phyloP scores from a whole-genome alignment of 2,113 vertebrate species.

The Aleadryas rufinucha region DNA sequence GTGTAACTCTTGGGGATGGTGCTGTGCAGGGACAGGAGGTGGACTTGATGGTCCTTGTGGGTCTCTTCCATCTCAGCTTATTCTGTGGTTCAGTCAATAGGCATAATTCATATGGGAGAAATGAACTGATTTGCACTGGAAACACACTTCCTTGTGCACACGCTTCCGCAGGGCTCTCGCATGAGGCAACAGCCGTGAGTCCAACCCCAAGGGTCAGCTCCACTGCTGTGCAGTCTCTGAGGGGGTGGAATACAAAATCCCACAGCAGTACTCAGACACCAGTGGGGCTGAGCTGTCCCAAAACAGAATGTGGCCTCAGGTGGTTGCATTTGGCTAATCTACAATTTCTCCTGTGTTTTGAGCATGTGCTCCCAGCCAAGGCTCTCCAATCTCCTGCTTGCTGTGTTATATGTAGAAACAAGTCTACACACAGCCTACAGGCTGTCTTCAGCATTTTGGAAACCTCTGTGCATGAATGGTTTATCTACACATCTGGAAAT shows the following conservation, averaged over 20 bases:
- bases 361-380: neutral
- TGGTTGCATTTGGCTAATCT: neutral
- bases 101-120: neutral
- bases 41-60: neutral
- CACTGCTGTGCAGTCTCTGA: neutral
- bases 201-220: neutral
- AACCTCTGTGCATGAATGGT: neutral
- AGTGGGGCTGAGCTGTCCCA: neutral
- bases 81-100: neutral
- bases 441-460: neutral
- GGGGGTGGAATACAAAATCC: neutral
- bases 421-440: neutral
- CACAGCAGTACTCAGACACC: neutral
- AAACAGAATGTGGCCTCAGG: neutral
- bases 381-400: neutral
- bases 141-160: accelerated
- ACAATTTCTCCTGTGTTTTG: neutral
- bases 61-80: neutral
- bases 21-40: neutral
- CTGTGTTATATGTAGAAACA: neutral
- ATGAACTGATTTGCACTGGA: neutral
- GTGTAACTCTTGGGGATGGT: neutral
- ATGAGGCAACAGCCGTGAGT: neutral
- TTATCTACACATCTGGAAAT: neutral
- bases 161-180: neutral